Conservation (phyloP, 2,888 invertebrate genomes). For the Dicranocentrus wangi region DNA sequence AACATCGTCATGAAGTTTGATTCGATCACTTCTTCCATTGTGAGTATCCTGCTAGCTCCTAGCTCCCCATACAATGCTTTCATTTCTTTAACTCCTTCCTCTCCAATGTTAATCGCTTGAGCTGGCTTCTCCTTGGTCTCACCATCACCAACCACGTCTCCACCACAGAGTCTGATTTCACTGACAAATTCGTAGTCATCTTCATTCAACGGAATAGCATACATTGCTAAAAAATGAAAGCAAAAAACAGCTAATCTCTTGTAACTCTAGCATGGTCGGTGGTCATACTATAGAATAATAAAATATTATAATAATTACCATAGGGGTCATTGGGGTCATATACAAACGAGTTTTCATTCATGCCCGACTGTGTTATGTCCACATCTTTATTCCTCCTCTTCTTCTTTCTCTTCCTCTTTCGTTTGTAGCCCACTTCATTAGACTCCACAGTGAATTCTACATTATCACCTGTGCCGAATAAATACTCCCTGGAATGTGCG, state of each 20-base stretch:
- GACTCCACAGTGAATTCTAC: too few species aligned
- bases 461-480: too few species aligned
- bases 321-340: constrained; percentile 17
- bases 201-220: constrained; percentile 31
- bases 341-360: too few species aligned
- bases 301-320: too few species aligned
- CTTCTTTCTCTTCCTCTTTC: constrained; percentile 11
- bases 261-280: background rate
- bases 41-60: constrained; percentile 23
- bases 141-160: too few species aligned
- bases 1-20: background rate
- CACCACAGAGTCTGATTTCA: constrained; percentile 31
- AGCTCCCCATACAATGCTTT: constrained; percentile 18
- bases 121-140: background rate
- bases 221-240: background rate
- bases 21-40: constrained; percentile 39
- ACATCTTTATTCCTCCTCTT: constrained; percentile 4
- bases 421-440: background rate
- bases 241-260: background rate
- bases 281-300: too few species aligned
- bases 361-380: background rate
- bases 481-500: too few species aligned
- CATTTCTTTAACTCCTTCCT: constrained; percentile 10
- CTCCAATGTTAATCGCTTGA: background rate
- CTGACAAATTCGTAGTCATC: constrained; percentile 46